Evolutionary conservation across 2,797 vertebrate genomes (phyloP), one percentile per base, ranked within the genome.

Genomic region (Urocyon cinereoargenteus): DNA sequence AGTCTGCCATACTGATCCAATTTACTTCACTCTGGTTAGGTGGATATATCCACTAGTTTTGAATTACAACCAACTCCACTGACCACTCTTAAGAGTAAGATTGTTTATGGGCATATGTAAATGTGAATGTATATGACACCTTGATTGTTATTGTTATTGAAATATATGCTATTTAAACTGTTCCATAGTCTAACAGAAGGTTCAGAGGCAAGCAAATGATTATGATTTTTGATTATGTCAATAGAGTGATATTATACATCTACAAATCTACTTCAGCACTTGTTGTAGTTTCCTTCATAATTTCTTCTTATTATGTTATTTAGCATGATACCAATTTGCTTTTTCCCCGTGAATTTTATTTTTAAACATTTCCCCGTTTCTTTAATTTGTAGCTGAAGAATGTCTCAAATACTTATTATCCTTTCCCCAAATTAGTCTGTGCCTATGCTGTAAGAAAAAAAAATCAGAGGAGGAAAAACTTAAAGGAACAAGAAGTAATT

Each of bases 301-400:
- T 87, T 78, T 31, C 19, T 87, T 90, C 87, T 96, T 18, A 61
- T 19, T 87, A 88, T 70, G 12, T 82, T 62, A 64, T 64, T 70
- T 75, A 70, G n/a, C 24, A 49, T 51, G 53, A 73, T 90, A 59
- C 53, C 78, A 57, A 18, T 90, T 90, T 92, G 55, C 3, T 3
- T 24, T 73, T 90, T 62, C 45, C 6, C 19, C 12, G 19, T 75
- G 28, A 86, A 83, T 79, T 96, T 94, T 90, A 36, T 61, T 21
- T 90, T 94, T 88, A 9, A 51, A 7, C 64, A 19, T 91, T 90
- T 28, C 5, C 21, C 21, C 6, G 49, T 14, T 87, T 57, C 78
- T 21, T 93, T 79, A 75, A 70, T 77, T 97, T 88, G 14, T 53
- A 91, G 40, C 70, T 81, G 15, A 94, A 96, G 85, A 95, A 83